Evolutionary conservation across 2,888 invertebrate species (phyloP), one percentile per base, ranked within the genome.

Genomic region (Cybosia mesomella): DNA sequence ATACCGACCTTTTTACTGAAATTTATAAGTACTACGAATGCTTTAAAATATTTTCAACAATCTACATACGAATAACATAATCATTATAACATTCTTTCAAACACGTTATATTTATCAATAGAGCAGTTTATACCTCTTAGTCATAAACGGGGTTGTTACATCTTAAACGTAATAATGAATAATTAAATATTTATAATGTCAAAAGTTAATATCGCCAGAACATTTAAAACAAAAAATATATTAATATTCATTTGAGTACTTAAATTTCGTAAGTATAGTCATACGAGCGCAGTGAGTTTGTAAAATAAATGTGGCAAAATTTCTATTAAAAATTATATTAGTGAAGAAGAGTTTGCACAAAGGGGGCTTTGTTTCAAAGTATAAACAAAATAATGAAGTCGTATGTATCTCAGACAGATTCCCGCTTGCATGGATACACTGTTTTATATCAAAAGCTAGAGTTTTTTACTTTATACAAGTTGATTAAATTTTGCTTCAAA

Each of bases 111-210:
- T 22, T 13, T 63, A 36, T 64, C 49, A 68, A 21, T 67, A 18
- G 58, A 74, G 68, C 67, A 64, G 71, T 76, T 65, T 73, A 79
- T 72, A 60, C 64, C 5, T 36, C 32, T 70, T 77, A 77, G 72
- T 74, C 76, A 78, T 70, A 74, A 67, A 70, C 64, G 72, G 79
- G 83, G 82, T 83, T 83, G 68, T 79, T 85, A 83, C 81, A 73
- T 83, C 70, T 75, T 67, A 61, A 73, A 60, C 71, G 75, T 74
- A 68, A 66, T 80, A 68, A 79, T 72, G 75, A 72, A 75, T 69
- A 74, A 80, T 83, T 79, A 81, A 84, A 82, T 82, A 87, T 86
- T 81, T 75, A 85, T 84, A 81, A 83, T 84, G 85, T 83, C 87
- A 87, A 84, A 86, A 83, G 86, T 83, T 84, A 75, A 83, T 77